phyloP scores from a whole-genome alignment of 2,113 vertebrate species.

The Epinephelus fuscoguttatus region DNA sequence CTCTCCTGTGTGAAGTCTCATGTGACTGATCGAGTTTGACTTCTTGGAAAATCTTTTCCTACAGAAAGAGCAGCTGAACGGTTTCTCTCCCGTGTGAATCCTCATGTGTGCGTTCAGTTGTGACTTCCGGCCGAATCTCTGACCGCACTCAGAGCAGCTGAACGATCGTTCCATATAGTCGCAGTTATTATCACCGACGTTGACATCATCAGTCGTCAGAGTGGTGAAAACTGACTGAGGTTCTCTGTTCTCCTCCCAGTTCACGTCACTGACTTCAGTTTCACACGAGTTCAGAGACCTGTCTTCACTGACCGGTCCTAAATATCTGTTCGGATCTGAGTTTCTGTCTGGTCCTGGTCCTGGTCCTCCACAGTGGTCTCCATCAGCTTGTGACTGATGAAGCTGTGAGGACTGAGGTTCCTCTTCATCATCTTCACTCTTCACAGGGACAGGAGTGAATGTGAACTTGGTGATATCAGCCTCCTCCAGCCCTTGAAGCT shows the following conservation, averaged over 20 bases:
- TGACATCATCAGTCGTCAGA: background rate
- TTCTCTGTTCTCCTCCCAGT: constrained; percentile 16
- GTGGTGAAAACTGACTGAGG: background rate
- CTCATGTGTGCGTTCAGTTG: constrained; percentile 53
- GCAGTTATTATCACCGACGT: background rate
- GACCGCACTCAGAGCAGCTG: constrained; percentile 52
- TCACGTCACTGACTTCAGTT: constrained; percentile 39
- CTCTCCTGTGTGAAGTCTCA: constrained; percentile 48
- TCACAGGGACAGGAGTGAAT: too few species aligned
- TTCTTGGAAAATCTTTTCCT: constrained; percentile 50
- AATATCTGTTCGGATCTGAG: background rate
- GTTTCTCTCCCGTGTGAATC: constrained; percentile 52
- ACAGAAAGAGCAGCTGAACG: constrained; percentile 50
- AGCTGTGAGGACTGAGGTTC: too few species aligned
- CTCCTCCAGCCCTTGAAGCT: too few species aligned
- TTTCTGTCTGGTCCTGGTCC: background rate
- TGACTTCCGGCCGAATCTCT: constrained; percentile 21
- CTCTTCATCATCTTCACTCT: too few species aligned
- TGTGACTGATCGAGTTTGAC: constrained; percentile 47
- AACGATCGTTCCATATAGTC: background rate
- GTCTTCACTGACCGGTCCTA: background rate
- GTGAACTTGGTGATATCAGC: too few species aligned
- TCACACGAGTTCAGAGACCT: constrained; percentile 8
- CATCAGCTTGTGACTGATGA: background rate
- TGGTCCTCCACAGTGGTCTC: background rate